Base-by-base conservation (phyloP, 2,888 invertebrate species). In the Megamerina dolium region DNA sequence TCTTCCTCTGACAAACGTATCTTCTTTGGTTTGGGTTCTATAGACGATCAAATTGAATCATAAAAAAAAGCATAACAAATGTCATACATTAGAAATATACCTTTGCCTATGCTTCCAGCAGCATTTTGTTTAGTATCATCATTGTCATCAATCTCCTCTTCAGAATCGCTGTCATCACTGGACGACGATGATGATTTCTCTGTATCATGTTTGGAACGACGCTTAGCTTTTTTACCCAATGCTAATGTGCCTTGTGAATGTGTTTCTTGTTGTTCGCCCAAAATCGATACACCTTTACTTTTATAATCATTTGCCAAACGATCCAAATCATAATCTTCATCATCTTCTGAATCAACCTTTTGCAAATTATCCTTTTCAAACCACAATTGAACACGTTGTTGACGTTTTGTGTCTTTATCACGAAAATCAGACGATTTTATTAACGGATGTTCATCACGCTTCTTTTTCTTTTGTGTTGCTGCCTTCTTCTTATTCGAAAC, bases 251-350 rank as follows among this genome's bases (percentile, higher is more conserved):
- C n/a, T 21, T 43, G 41, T 2, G 30, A 41, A 3, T n/a, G 34
- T 3, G 40, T 37, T 16, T 49, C 48, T 18, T 52, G 57, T 17
- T 49, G 62, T 46, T 69, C 56, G 29, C 67, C 75, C 16, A 70
- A 49, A 3, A 72, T 66, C 18, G 63, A 49, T 2, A 63, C 78
- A 53, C 89, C 89, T 73, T 86, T 86, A 51, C 79, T 78, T 57
- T 82, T 82, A 55, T 79, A 84, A 29, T 79, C 77, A 55, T 80
- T 80, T 3, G 82, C 79, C 72, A 92, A 76, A 63, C 82, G 82
- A 61, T 92, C 87, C 51, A 94, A 75, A 72, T 94, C 94, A 6
- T 78, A 79, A 55, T 91, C 91, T 68, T 90, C 92, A 62, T 91
- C 92, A 34, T 83, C 84, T 44, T 89, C 90, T 47, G 83, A 80